A percentile compares a stretch with the other conserved stretches of the same genome.
phyloP scores from a whole-genome alignment of 1,140 invertebrate genomes.

The Aphelenchoides avenae region DNA sequence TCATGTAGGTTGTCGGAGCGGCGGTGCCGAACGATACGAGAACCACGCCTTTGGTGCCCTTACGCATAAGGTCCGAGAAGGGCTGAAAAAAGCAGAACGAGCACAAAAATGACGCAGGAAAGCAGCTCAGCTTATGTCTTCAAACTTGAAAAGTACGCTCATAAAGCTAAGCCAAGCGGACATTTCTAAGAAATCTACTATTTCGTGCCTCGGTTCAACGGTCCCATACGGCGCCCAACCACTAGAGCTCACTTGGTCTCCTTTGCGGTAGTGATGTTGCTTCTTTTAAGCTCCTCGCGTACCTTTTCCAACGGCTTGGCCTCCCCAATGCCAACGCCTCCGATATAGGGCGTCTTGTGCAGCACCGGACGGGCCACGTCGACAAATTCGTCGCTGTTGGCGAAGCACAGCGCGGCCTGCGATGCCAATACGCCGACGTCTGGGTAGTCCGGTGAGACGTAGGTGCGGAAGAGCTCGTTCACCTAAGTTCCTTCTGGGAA shows the following conservation, averaged over 20 bases:
- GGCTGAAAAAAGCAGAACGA: not conserved
- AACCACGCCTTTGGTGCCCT: slow-evolving; percentile 24
- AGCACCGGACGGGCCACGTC: slow-evolving; percentile 33
- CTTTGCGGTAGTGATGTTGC: not conserved
- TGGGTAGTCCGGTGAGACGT: slow-evolving; percentile 34
- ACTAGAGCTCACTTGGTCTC: not conserved
- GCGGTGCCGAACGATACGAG: slow-evolving; percentile 31
- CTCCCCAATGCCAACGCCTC: slow-evolving; percentile 22
- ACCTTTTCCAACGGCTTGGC: slow-evolving; percentile 10
- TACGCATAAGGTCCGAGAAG: slow-evolving; percentile 17
- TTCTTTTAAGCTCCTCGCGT: not conserved
- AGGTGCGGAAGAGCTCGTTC: slow-evolving; percentile 26
- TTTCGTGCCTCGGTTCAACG: not conserved
- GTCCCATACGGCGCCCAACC: slow-evolving; percentile 2
- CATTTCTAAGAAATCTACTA: not conserved
- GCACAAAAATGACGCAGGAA: no score
- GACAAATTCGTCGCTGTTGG: slow-evolving; percentile 34
- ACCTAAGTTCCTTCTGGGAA: slow-evolving; percentile 13
- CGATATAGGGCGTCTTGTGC: slow-evolving; percentile 13
- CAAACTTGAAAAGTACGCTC: not conserved
- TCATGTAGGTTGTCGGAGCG: slow-evolving; percentile 21
- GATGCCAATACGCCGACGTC: slow-evolving; percentile 15
- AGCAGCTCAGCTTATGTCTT: not conserved
- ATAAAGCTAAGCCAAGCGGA: not conserved
- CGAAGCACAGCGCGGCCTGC: slow-evolving; percentile 22